These are phyloP conservation scores for Nipponacmea schrenckii DNA, from an alignment of 2,888 invertebrate genomes.

Conservation along the genomic window DNA sequence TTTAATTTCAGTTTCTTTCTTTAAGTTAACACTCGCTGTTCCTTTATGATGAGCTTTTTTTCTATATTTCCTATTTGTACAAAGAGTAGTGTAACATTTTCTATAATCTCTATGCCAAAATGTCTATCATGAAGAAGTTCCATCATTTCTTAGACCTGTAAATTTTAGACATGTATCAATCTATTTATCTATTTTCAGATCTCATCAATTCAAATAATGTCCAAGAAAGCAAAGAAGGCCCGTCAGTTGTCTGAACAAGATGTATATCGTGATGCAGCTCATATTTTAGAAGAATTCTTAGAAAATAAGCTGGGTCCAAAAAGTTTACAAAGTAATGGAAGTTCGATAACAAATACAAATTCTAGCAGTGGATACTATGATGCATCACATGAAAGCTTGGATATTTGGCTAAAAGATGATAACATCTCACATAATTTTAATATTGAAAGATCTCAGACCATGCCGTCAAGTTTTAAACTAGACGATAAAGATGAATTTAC, in stretches of 20 bases:
- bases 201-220: neutral
- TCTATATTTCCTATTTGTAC: no score
- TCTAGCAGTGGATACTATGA: slow-evolving; percentile 17
- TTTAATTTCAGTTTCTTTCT: no score
- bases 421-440: neutral
- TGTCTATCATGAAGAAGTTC: no score
- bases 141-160: no score
- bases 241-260: slow-evolving; percentile 29
- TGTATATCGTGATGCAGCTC: slow-evolving; percentile 45
- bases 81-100: no score
- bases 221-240: neutral
- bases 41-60: no score
- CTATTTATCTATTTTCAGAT: neutral
- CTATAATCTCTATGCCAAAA: no score
- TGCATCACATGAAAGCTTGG: slow-evolving; percentile 12
- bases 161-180: neutral
- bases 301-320: slow-evolving; percentile 33
- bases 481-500: slow-evolving; percentile 9
- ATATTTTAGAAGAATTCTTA: slow-evolving; percentile 52
- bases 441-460: slow-evolving; percentile 14
- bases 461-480: slow-evolving; percentile 17
- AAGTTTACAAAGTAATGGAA: slow-evolving; percentile 1
- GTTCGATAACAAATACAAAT: neutral
- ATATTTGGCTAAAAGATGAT: slow-evolving; percentile 1
- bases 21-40: no score